Conservation (phyloP, 2,113 vertebrate species). For the Pseudorasbora parva region DNA sequence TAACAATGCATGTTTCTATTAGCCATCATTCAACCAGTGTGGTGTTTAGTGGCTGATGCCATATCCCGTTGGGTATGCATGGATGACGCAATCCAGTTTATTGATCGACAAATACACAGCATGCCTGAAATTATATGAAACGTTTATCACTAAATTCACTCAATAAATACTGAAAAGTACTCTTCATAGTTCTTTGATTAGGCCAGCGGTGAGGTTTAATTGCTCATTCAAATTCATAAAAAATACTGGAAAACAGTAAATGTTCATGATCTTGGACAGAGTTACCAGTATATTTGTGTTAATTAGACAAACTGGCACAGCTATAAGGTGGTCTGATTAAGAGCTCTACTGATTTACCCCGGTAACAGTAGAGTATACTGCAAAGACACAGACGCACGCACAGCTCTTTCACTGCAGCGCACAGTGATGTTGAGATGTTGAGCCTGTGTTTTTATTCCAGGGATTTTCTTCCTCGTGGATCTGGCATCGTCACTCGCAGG, state of each 20-base stretch:
- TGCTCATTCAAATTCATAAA: too few species aligned
- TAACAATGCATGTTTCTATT: neutral
- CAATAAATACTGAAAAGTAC: too few species aligned
- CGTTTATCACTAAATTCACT: neutral
- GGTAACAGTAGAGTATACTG: neutral
- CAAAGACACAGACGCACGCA: neutral
- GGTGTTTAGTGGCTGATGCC: neutral
- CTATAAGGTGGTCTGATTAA: neutral
- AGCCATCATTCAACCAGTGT: neutral
- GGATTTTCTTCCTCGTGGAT: slow-evolving; percentile 82
- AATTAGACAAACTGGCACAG: neutral
- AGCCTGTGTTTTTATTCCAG: slow-evolving; percentile 59
- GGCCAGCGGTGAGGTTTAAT: too few species aligned
- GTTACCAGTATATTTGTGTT: neutral
- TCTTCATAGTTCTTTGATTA: neutral
- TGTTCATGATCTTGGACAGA: neutral
- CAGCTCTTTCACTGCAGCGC: too few species aligned
- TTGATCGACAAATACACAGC: neutral
- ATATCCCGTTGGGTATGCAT: neutral
- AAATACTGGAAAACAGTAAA: neutral
- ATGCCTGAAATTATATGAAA: neutral
- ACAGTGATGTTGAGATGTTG: neutral
- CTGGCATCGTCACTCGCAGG: slow-evolving; percentile 78
- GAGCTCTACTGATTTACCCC: neutral
- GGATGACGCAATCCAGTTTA: neutral